Evolutionary conservation across 2,113 vertebrate species (phyloP).

Genomic region (Pseudolaguvia tuberculata): DNA sequence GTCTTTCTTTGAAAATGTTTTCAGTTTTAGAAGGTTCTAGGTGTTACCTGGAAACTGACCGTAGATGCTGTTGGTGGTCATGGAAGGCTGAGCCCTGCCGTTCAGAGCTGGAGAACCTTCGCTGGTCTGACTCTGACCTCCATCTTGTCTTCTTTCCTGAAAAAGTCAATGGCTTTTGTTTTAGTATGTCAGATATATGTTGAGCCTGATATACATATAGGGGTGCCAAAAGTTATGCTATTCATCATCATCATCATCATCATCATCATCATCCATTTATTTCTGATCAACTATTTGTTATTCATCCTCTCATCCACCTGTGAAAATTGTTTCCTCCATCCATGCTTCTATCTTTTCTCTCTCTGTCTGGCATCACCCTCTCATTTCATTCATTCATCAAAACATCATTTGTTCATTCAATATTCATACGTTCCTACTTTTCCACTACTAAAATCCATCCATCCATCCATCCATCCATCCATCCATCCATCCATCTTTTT

Average conservation of each 20-base stretch:
- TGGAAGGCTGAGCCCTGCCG: background rate
- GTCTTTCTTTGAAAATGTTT: too few relatives aligned
- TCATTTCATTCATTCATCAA: background rate
- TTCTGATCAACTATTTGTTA: background rate
- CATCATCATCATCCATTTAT: background rate
- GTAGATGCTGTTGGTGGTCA: slow-evolving; percentile 34
- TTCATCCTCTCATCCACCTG: background rate
- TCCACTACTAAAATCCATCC: background rate
- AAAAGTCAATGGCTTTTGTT: background rate
- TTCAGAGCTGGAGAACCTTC: slow-evolving; percentile 15
- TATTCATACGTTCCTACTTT: background rate
- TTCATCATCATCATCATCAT: background rate
- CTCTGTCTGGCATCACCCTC: background rate
- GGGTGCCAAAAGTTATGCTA: background rate
- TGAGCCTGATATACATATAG: background rate
- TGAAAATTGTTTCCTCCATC: background rate
- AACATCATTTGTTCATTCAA: too few relatives aligned
- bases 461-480: background rate
- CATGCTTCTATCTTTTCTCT: background rate
- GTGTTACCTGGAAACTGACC: slow-evolving; percentile 28
- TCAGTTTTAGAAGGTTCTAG: too few relatives aligned
- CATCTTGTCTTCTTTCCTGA: slow-evolving; percentile 20
- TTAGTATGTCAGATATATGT: background rate
- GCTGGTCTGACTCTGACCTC: background rate
- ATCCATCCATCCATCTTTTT: background rate